These are phyloP conservation scores for Myotis davidii DNA, from an alignment of 2,113 vertebrate species.

Conservation along the genomic window DNA sequence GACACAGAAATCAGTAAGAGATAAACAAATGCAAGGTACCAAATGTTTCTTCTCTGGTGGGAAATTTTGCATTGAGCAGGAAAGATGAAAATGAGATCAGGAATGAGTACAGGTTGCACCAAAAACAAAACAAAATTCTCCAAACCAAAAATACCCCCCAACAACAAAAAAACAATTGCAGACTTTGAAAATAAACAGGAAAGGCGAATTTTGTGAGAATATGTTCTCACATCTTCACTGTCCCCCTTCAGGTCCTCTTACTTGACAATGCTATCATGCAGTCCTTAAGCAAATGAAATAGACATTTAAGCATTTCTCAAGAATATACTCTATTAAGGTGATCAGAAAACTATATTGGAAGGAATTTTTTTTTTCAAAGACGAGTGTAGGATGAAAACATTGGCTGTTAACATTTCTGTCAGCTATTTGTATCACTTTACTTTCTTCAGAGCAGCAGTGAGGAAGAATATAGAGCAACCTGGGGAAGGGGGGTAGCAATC, in stretches of 20 bases:
- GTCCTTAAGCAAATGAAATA: not conserved
- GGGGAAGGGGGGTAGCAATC: no score
- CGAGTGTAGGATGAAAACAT: not conserved
- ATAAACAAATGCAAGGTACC: conserved; percentile 4
- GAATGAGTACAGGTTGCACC: not conserved
- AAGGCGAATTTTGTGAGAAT: not conserved
- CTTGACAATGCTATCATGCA: not conserved
- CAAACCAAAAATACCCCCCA: not conserved
- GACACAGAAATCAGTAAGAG: conserved; percentile 59
- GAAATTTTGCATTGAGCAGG: conserved; percentile 16
- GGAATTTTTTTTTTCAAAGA: not conserved
- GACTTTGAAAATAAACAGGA: not conserved
- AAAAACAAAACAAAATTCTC: not conserved
- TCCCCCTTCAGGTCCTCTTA: not conserved
- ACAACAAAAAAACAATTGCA: not conserved
- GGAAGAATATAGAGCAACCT: no score
- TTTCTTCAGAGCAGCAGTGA: not conserved
- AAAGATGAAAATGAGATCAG: conserved; percentile 46
- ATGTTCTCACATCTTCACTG: not conserved
- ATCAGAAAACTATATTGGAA: not conserved
- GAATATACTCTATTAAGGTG: not conserved
- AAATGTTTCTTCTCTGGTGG: conserved; percentile 28
- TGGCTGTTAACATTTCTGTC: not conserved
- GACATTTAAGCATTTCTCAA: not conserved
- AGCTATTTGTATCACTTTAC: not conserved